Conservation (phyloP, 2,888 invertebrate genomes). For the Fragum whitleyi region DNA sequence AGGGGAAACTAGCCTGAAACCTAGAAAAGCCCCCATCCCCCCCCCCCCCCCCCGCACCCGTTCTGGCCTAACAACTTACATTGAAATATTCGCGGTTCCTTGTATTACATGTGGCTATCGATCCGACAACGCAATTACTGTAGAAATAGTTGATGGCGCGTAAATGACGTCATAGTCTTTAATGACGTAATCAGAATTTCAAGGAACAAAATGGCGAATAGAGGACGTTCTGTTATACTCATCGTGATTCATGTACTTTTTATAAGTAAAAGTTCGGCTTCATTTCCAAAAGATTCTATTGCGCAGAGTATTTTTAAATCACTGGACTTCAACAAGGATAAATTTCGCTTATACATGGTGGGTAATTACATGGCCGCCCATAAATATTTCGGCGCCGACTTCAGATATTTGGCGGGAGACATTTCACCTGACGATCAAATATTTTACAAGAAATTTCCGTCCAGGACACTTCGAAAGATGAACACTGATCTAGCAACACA, state of each 20-base stretch:
- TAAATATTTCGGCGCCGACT: constrained; percentile 70
- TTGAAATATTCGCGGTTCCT: no score
- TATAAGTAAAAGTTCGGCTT: neutral
- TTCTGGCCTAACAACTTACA: no score
- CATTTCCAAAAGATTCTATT: constrained; percentile 1
- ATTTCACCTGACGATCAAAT: constrained; percentile 46
- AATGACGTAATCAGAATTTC: neutral
- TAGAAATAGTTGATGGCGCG: neutral
- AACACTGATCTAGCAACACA: constrained; percentile 47
- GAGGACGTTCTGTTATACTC: neutral
- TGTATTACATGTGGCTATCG: no score
- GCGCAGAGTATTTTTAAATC: neutral
- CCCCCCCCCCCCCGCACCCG: no score
- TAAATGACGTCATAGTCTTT: neutral
- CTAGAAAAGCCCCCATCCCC: no score
- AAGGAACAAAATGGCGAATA: neutral
- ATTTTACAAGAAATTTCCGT: constrained; percentile 73
- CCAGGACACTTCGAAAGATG: constrained; percentile 66
- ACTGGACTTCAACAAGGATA: neutral
- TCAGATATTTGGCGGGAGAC: constrained; percentile 55
- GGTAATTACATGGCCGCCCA: constrained; percentile 70
- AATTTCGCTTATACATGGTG: constrained; percentile 48
- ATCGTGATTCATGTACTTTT: neutral
- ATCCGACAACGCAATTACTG: no score
- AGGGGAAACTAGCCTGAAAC: no score